Base-by-base conservation (phyloP, 2,113 vertebrate species). In the Nansenia antarctica region DNA sequence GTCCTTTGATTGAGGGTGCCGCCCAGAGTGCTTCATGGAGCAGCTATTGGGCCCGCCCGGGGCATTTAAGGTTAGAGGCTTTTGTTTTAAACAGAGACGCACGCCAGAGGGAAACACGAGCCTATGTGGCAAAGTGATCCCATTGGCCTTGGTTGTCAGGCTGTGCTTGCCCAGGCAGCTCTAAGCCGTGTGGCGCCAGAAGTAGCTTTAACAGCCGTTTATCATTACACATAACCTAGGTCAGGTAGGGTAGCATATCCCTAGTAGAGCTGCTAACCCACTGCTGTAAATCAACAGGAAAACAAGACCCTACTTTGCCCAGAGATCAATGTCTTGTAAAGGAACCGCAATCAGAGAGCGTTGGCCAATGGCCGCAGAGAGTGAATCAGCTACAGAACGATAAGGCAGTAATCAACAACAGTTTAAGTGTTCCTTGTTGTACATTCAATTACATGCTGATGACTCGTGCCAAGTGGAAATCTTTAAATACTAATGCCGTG, bases 401-500 rank as follows among this genome's bases (percentile, higher is more conserved):
- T 91, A 93, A 92, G 90, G 90, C 91, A 63, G 84, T 93, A 92
- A 95, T 95, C 93, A 95, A 90, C 92, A 82, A 77, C 82, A 80
- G 82, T 91, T 90, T 90, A 90, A 92, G 89, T 88, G 89, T 88
- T 91, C 88, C 92, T 90, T 92, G 85, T 90, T 91, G 92, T 89
- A 89, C 89, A 88, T 90, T 92, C 89, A 93, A 91, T 94, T 93
- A 92, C 92, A 84, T 49, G 76, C 87, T 90, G 91, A 93, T 90
- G 89, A 91, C 81, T 81, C 81, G 86, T 84, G 89, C 91, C 88
- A 79, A 88, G 87, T 88, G 87, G 88, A 89, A 92, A 93, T 93
- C 91, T 94, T 94, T 94, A 94, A 94, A 93, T 94, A 92, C 90
- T 89, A 91, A 91, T 84, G 85, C 88, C 89, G 92, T 92, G 93